Evolutionary conservation across 2,113 vertebrate species (phyloP), one percentile per base, ranked within the genome.

Genomic region (Hippocampus zosterae): DNA sequence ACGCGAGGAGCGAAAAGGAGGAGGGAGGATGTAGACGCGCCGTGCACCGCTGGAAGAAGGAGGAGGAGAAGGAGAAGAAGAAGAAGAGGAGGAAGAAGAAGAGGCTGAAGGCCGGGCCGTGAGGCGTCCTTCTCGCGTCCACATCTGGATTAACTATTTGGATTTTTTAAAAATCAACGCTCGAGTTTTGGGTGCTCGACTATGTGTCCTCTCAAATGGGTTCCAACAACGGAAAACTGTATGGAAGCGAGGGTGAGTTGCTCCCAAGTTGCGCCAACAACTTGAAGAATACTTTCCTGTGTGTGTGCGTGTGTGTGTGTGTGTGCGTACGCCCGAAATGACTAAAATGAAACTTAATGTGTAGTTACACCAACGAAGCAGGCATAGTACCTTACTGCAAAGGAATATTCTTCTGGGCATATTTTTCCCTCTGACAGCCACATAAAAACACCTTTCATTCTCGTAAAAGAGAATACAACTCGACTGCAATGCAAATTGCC

Each of bases 171-270:
- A 33, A 37, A 68, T 70, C 48, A 67, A 64, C 57, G 12, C 23
- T 19, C 8, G 10, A 8, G 8, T 57, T 57, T 57, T 57, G 15
- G 33, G 27, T 13, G 65, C 65, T 91, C 91, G 93, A 94, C 93
- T 92, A 95, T 97, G 95, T 94, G 89, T 93, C 85, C 92, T 87
- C 83, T 94, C 92, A 92, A 91, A 98, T 98, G 96, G 96, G 96
- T 84, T 95, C 96, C 83, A 96, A 96, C 94, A 96, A 96, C 94
- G 96, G 95, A 91, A 98, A 97, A 90, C 95, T 93, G 90, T 95
- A 92, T 89, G 96, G 95, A 92, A 98, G 96, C 84, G 96, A 98
- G 91, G 96, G 96, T 98, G 91, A 94, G 96, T 88, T 37, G 48
- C 19, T 69, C 19, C 11, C 21, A 67, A 60, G 37, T 71, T 59